Percentiles rank a stretch among this genome's conserved stretches.
These are phyloP conservation scores for Acromyrmex charruanus DNA, from an alignment of 1,140 invertebrate species.

Conservation along the genomic window DNA sequence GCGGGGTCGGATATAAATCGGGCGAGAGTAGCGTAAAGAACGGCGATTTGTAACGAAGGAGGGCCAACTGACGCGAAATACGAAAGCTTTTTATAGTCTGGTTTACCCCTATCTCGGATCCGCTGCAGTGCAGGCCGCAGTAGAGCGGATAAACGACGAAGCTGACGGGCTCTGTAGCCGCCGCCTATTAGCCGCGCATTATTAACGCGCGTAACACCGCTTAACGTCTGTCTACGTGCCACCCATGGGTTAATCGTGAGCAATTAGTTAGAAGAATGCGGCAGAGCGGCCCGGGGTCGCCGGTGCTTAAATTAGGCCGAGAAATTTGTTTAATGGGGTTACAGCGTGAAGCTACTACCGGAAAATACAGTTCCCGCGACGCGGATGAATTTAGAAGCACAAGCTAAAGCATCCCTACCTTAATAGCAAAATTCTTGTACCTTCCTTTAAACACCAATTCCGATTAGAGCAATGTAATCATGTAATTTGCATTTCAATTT, in stretches of 20 bases:
- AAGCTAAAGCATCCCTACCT: background rate
- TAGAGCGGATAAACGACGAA: slow-evolving; percentile 71
- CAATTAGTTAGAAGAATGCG: slow-evolving; percentile 75
- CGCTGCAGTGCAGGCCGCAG: slow-evolving; percentile 44
- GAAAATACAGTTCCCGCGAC: slow-evolving; percentile 2
- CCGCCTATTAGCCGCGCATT: slow-evolving; percentile 76
- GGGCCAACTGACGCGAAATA: slow-evolving; percentile 53
- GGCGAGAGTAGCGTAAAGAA: slow-evolving; percentile 41
- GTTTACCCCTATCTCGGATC: slow-evolving; percentile 54
- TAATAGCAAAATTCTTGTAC: background rate
- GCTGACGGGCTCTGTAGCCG: slow-evolving; percentile 36
- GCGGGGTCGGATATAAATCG: slow-evolving; percentile 35
- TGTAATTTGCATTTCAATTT: background rate
- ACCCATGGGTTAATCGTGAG: slow-evolving; percentile 70
- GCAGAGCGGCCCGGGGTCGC: slow-evolving; percentile 41
- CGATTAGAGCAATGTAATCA: background rate
- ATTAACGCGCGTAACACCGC: slow-evolving; percentile 72
- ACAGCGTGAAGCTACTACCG: background rate
- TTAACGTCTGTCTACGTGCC: slow-evolving; percentile 68
- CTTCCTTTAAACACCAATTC: background rate
- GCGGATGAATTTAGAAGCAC: background rate
- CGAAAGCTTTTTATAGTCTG: slow-evolving; percentile 57
- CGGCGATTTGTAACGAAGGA: slow-evolving; percentile 54
- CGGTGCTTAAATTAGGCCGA: slow-evolving; percentile 65
- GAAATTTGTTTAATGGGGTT: slow-evolving; percentile 59